Base-by-base conservation (phyloP, 1,140 invertebrate species). In the Leptopilina clavipes region DNA sequence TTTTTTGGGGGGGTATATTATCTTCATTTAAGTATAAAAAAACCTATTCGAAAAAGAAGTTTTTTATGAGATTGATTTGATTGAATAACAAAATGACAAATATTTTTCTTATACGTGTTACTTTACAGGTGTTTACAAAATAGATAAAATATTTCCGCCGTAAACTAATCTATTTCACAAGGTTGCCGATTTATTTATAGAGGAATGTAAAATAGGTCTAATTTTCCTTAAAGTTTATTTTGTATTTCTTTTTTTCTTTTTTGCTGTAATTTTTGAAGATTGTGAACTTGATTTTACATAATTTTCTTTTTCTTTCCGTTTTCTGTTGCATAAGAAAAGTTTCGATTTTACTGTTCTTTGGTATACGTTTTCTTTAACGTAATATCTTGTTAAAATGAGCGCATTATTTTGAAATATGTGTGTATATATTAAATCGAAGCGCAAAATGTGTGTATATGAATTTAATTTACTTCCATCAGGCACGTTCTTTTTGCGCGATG, bases 101-200 rank as follows among this genome's bases (percentile, higher is more conserved):
- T 10, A 22, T 59, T n/a, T 73, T 54, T 12, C 25, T 31, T 17
- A 44, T 3, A 3, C 5, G 37, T 40, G 37, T 71, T 72, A 73
- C 17, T 52, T 75, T 65, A 19, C 17, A 31, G 12, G 72, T 76
- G 18, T 74, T 52, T 59, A 71, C 72, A 25, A 19, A 18, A 45
- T 45, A 7, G 19, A n/a, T 44, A 14, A 65, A 59, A n/a, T 10
- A 56, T 56, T 18, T 40, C 9, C 37, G 8, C 9, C 37, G 37
- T 5, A 31, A 31, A 31, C 37, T 40, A 8, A 40, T 40, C 37
- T 40, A 40, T 40, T 40, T 40, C 37, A 40, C 37, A 40, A 40
- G 5, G 37, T 40, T 40, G 3, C 37, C 7, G 1, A 5, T 31
- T 31, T 31, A 31, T 31, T n/a, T n/a, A 5, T 31, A 31, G 25